These are phyloP conservation scores for Myiotriccus ornatus DNA, from an alignment of 2,797 vertebrate genomes.

Conservation along the genomic window DNA sequence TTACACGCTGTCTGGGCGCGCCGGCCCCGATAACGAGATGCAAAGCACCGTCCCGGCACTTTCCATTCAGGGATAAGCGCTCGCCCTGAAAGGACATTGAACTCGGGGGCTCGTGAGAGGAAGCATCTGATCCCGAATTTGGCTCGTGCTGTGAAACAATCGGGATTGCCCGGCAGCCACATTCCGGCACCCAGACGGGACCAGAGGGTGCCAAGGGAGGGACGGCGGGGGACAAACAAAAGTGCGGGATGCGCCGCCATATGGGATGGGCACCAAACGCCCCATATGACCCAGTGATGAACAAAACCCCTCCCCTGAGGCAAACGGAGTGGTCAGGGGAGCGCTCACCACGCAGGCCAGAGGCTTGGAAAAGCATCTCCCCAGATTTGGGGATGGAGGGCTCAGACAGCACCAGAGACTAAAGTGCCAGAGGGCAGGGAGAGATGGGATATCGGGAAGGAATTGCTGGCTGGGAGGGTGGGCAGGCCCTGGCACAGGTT, in stretches of 20 bases:
- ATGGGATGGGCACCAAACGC: neutral
- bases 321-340: neutral
- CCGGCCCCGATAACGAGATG: neutral
- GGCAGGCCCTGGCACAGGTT: neutral
- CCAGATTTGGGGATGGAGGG: fast-evolving
- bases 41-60: neutral
- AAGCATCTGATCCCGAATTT: neutral
- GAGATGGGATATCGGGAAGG: neutral
- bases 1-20: neutral
- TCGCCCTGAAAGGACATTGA: neutral
- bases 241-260: neutral
- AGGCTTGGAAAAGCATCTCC: neutral
- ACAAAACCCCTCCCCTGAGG: neutral
- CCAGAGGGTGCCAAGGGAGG: neutral
- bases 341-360: fast-evolving
- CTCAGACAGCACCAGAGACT: fast-evolving
- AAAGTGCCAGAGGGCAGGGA: neutral
- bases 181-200: neutral
- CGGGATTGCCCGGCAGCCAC: neutral
- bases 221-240: no score
- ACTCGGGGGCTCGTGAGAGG: neutral
- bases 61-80: neutral
- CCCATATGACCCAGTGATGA: fast-evolving
- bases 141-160: neutral
- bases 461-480: neutral